Percentiles rank a stretch among this genome's conserved stretches.
Conservation (phyloP, 2,113 vertebrate species). For the Caretta caretta region DNA sequence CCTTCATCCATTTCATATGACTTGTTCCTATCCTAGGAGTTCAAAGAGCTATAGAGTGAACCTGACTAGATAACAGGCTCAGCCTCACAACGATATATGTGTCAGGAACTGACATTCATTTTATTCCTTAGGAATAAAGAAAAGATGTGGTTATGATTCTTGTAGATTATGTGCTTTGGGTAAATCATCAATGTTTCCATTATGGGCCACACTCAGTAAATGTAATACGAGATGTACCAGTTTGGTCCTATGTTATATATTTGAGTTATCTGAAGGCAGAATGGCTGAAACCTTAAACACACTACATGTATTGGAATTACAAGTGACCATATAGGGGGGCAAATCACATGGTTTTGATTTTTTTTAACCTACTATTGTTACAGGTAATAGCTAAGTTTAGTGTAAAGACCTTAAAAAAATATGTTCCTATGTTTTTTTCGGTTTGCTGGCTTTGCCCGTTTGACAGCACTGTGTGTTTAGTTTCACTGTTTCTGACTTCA, state of each 20-base stretch:
- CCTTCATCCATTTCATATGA: background rate
- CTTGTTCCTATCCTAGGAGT: background rate
- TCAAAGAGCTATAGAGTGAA: background rate
- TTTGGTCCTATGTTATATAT: background rate
- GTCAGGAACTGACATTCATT: background rate
- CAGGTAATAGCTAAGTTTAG: background rate
- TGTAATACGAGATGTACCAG: background rate
- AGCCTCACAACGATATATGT: background rate
- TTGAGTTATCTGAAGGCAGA: background rate
- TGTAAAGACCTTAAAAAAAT: background rate
- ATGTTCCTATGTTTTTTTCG: background rate
- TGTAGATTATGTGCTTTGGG: background rate
- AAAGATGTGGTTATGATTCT: slow-evolving; percentile 6
- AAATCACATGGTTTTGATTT: slow-evolving; percentile 6
- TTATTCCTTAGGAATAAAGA: background rate
- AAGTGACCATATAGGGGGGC: background rate
- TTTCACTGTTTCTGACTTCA: background rate
- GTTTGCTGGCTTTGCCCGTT: slow-evolving; percentile 6
- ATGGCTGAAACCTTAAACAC: background rate
- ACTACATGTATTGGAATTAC: background rate
- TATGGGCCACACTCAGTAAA: background rate
- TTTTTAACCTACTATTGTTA: slow-evolving; percentile 2
- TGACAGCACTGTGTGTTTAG: background rate
- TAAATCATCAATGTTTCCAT: background rate
- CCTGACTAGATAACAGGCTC: background rate